Evolutionary conservation across 2,888 invertebrate genomes (phyloP), one percentile per base, ranked within the genome.

Genomic region (Oeneis ivallda): DNA sequence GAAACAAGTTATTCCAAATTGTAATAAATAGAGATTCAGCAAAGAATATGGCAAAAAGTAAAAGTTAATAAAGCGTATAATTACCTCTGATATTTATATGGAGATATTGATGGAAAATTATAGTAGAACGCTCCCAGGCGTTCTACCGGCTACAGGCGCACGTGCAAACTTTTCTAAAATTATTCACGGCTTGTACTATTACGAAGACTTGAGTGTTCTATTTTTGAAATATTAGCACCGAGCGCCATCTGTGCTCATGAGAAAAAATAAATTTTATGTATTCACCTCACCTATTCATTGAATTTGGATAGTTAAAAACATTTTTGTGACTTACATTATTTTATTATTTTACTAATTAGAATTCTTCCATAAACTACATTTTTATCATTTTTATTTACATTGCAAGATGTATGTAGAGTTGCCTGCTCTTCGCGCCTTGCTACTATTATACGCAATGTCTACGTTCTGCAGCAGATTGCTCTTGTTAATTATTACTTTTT

Each of bases 91-190:
- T 53, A 65, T 62, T 72, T 69, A 74, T 70, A 63, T 67, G 45
- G 17, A 47, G 47, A 39, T 63, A 50, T 45, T 60, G 61, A 50
- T 52, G 34, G 37, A 64, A 54, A 37, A 45, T 66, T 32, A 34
- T 19, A 41, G n/a, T n/a, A n/a, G n/a, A n/a, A 19, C 43, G 49
- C 37, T 47, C 39, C 3, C 3, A 32, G 57, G 60, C 71, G 72
- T 68, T 57, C 65, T 71, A 47, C 43, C 63, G 69, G 67, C 72
- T 47, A 66, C 62, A 67, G 71, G 62, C 58, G 70, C 74, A 68
- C 73, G 69, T 75, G 75, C 76, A 71, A 71, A 71, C 71, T 74
- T 72, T 68, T 75, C 83, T 84, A 84, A 79, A 80, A 75, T 80
- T 84, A 84, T 74, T 76, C 76, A 67, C 72, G 69, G 70, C 66